Percentiles rank a stretch among this genome's conserved stretches.
phyloP scores from a whole-genome alignment of 2,888 invertebrate genomes.

The Clunio marinus region DNA sequence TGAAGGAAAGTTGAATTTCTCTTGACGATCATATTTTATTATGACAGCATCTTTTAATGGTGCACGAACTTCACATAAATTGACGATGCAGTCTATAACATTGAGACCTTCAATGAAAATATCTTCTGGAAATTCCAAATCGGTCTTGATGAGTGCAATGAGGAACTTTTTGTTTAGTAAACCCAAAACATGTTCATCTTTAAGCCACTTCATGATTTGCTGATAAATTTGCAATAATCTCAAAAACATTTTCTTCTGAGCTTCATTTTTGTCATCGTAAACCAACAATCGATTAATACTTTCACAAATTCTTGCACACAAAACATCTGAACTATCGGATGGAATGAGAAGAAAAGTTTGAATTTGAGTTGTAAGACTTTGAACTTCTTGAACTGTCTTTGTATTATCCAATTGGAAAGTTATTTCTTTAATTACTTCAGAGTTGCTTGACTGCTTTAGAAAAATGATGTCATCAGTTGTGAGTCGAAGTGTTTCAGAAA shows the following conservation, averaged over 20 bases:
- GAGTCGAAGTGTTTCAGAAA: neutral
- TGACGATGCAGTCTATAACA: neutral
- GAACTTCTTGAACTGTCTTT: neutral
- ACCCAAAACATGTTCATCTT: neutral
- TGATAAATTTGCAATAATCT: neutral
- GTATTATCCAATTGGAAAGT: neutral
- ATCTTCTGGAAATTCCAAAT: neutral
- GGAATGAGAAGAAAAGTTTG: neutral
- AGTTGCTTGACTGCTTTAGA: too few species aligned
- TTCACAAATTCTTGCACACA: too few species aligned
- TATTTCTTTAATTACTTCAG: neutral
- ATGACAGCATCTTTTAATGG: neutral
- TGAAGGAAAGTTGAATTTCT: constrained; percentile 1
- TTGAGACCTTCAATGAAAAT: neutral
- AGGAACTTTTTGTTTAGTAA: neutral
- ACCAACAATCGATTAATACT: neutral
- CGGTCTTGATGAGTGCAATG: neutral
- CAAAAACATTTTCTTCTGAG: neutral
- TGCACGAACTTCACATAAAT: neutral
- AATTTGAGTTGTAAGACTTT: neutral
- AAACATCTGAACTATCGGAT: neutral
- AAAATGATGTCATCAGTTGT: neutral
- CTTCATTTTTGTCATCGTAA: neutral
- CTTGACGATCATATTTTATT: neutral
- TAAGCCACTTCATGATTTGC: neutral